Evolutionary conservation across 2,113 vertebrate genomes (phyloP), one percentile per base, ranked within the genome.

Genomic region (Myrmecobius fasciatus): DNA sequence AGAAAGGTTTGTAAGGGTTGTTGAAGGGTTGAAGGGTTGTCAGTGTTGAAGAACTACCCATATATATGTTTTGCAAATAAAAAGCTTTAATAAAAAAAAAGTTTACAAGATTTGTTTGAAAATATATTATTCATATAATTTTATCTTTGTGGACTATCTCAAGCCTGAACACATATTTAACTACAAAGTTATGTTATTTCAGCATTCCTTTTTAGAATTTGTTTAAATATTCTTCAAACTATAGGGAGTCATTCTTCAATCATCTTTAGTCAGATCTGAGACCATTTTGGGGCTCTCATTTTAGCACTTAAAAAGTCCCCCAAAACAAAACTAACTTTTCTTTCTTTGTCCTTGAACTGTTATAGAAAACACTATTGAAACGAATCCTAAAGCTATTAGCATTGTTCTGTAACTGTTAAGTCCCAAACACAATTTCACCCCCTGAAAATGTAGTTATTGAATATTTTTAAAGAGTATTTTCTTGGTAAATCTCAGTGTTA

Each of bases 401-500:
- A 97, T 98, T 98, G 97, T 98, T 98, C 98, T 97, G 94, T 96
- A 98, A 98, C 98, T 94, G 95, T 95, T 96, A 97, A 97, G 98
- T 97, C 97, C 96, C 95, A 95, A 97, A 97, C 92, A 96, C 96
- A 75, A 0, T 46, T 95, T 93, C 98, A 96, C 97, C 98, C 97
- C 97, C 97, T 94, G 98, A 98, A 98, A 98, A 98, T 97, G 98
- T 97, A 98, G 98, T 98, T 97, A 98, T 97, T 98, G 97, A 95
- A 97, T 98, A 97, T 98, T 98, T 98, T 96, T 96, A 89, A 95
- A 52, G 95, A 96, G 92, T 95, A 94, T 97, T 98, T 98, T 92
- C 96, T 94, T 97, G 98, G 97, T 98, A 98, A 98, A 98, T 98
- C 98, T 98, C 97, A 97, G 98, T 98, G 98, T 98, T 98, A 98